A percentile compares a stretch with the other conserved stretches of the same genome.
Evolutionary conservation across 30 jellyfish, hydroid and myxozoan genomes (phyloP).

Genomic region (Pelagia noctiluca): DNA sequence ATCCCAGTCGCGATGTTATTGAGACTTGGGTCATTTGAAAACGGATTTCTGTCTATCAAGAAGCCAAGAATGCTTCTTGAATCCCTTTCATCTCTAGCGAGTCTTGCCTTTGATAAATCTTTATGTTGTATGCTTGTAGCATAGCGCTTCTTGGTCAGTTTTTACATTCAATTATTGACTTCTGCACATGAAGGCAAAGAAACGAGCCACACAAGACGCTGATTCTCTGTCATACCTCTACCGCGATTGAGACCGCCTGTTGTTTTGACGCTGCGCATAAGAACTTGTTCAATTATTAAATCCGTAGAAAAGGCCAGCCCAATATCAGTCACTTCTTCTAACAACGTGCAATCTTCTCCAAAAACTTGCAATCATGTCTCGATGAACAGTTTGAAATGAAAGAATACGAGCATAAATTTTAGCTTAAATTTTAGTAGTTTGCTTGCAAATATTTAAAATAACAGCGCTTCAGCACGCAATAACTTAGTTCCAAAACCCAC

Average conservation of each 20-base stretch:
- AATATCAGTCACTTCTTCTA: constrained; percentile 27
- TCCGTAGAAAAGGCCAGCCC: constrained; percentile 70
- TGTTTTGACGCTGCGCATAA: constrained; percentile 22
- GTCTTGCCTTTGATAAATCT: constrained; percentile 24
- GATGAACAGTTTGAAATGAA: too few species aligned
- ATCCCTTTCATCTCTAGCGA: background rate
- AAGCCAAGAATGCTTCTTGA: background rate
- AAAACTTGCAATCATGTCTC: too few species aligned
- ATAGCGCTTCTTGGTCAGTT: constrained; percentile 11
- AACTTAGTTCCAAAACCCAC: too few species aligned
- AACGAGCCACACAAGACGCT: constrained; percentile 29
- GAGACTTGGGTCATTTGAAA: too few species aligned
- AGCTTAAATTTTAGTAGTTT: too few species aligned
- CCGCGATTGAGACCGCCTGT: constrained; percentile 42
- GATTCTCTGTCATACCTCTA: constrained; percentile 40
- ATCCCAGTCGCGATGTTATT: too few species aligned
- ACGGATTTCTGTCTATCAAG: background rate
- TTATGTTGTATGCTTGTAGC: constrained; percentile 42
- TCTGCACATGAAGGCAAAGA: constrained; percentile 41
- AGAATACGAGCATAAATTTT: too few species aligned
- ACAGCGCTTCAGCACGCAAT: too few species aligned
- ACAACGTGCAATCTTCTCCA: background rate
- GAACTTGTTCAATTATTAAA: constrained; percentile 23
- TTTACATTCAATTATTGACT: constrained; percentile 13
- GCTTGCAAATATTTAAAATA: too few species aligned